Evolutionary conservation across 2,113 vertebrate species (phyloP).

Genomic region (Hoplias malabaricus): DNA sequence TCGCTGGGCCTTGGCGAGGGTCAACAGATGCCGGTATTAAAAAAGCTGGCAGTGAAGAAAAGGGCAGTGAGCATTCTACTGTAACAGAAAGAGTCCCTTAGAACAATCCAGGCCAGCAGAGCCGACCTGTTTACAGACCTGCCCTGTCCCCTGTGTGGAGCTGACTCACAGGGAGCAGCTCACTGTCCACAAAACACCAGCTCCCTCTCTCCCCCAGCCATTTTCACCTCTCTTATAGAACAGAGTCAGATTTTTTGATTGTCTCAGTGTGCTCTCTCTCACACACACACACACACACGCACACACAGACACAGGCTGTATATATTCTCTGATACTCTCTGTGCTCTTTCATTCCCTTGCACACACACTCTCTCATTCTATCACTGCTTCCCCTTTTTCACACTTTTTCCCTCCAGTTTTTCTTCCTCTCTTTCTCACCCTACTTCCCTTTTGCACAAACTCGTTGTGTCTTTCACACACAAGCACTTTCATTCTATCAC

Average conservation of each 20-base stretch:
- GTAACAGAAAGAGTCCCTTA: conserved; percentile 20
- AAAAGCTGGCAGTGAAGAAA: conserved; percentile 37
- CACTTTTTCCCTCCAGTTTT: neutral
- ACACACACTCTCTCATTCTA: too few relatives aligned
- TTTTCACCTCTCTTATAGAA: neutral
- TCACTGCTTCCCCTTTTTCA: neutral
- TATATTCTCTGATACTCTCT: too few relatives aligned
- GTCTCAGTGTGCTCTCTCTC: neutral
- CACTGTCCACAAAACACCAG: neutral
- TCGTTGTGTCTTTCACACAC: too few relatives aligned
- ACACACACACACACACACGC: too few relatives aligned
- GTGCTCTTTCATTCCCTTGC: too few relatives aligned
- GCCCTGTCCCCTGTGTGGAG: conserved; percentile 13
- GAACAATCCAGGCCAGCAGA: conserved; percentile 30
- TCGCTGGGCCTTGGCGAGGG: conserved; percentile 28
- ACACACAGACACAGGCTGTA: too few relatives aligned
- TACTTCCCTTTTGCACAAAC: neutral
- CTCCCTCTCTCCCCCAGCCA: neutral
- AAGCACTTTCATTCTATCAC: too few relatives aligned
- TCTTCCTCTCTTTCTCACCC: neutral
- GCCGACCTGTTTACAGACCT: conserved; percentile 39
- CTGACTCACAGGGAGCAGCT: conserved; percentile 14
- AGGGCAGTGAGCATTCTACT: conserved; percentile 1
- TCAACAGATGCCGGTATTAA: conserved; percentile 34
- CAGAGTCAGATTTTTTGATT: neutral